These are phyloP conservation scores for Coturnix japonica DNA, from an alignment of 2,113 vertebrate species.

Conservation along the genomic window DNA sequence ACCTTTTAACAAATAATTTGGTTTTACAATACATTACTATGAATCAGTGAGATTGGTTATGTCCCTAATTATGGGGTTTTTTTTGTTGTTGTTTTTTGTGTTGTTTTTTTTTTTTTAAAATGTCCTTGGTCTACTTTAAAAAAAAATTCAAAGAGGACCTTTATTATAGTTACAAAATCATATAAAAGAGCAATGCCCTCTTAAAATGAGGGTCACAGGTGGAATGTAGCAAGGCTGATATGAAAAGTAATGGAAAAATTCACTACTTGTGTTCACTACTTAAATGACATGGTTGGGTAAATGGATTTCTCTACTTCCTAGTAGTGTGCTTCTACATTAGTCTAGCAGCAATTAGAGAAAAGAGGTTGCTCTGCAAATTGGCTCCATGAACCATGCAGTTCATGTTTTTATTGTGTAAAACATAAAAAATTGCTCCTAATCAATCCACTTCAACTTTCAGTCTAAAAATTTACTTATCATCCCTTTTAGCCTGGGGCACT, in stretches of 20 bases:
- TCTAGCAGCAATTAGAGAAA: slow-evolving; percentile 87
- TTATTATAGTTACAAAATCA: slow-evolving; percentile 79
- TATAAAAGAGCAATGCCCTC: slow-evolving; percentile 73
- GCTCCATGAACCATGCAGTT: slow-evolving; percentile 76
- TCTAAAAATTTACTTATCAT: slow-evolving; percentile 78
- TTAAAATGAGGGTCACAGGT: slow-evolving; percentile 83
- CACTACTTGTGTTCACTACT: slow-evolving; percentile 82
- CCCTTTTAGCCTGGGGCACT: slow-evolving; percentile 70
- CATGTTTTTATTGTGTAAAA: slow-evolving; percentile 84
- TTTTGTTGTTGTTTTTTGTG: neutral
- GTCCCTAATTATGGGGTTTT: slow-evolving; percentile 71
- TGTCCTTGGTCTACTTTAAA: slow-evolving; percentile 73
- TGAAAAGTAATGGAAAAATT: slow-evolving; percentile 92
- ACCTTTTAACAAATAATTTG: slow-evolving; percentile 74
- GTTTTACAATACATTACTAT: slow-evolving; percentile 75
- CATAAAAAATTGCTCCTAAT: slow-evolving; percentile 83
- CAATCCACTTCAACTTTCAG: slow-evolving; percentile 81
- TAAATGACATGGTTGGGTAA: slow-evolving; percentile 89
- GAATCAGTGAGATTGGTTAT: slow-evolving; percentile 80
- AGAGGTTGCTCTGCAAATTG: slow-evolving; percentile 86
- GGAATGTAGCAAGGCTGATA: slow-evolving; percentile 86
- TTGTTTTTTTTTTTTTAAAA: slow-evolving; percentile 55
- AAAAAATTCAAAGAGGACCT: slow-evolving; percentile 78
- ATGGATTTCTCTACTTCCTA: slow-evolving; percentile 84
- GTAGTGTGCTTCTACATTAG: slow-evolving; percentile 80